Evolutionary conservation across 2,113 vertebrate genomes (phyloP).

Genomic region (Polypterus bichir): DNA sequence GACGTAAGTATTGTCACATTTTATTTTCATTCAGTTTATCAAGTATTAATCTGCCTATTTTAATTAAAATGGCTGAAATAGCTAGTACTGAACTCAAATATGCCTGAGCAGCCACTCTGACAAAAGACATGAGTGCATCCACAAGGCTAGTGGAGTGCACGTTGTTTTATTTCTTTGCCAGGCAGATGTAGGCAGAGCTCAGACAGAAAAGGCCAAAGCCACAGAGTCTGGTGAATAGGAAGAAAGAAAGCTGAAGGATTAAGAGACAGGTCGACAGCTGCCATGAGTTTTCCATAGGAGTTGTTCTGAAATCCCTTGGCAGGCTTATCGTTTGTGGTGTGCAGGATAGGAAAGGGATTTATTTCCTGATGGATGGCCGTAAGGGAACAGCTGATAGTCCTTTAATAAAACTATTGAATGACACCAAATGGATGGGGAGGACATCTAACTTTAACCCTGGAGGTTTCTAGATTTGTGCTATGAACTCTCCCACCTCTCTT

Average conservation of each 20-base stretch:
- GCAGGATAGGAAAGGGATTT: slow-evolving; percentile 22
- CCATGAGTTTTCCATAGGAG: slow-evolving; percentile 25
- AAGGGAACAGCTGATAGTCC: slow-evolving; percentile 20
- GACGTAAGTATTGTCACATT: no score
- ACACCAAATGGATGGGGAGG: background rate
- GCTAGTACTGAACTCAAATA: no score
- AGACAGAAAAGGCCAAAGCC: background rate
- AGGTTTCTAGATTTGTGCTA: no score
- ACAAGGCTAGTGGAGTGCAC: background rate
- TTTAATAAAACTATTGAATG: slow-evolving; percentile 15
- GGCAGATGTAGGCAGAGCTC: slow-evolving; percentile 10
- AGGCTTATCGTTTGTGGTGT: slow-evolving; percentile 15
- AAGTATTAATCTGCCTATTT: no score
- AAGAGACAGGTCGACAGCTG: slow-evolving; percentile 19
- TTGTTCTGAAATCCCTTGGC: slow-evolving; percentile 31
- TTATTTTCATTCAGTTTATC: no score
- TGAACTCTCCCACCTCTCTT: no score
- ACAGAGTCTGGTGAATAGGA: background rate
- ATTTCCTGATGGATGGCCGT: slow-evolving; percentile 2
- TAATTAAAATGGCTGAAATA: no score
- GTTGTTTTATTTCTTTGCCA: background rate
- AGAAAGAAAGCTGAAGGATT: slow-evolving; percentile 5
- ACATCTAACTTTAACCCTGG: background rate
- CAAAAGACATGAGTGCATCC: no score
- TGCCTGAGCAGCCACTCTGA: no score